These are phyloP conservation scores for Tachina fera DNA, from an alignment of 2,888 invertebrate species.

Conservation along the genomic window DNA sequence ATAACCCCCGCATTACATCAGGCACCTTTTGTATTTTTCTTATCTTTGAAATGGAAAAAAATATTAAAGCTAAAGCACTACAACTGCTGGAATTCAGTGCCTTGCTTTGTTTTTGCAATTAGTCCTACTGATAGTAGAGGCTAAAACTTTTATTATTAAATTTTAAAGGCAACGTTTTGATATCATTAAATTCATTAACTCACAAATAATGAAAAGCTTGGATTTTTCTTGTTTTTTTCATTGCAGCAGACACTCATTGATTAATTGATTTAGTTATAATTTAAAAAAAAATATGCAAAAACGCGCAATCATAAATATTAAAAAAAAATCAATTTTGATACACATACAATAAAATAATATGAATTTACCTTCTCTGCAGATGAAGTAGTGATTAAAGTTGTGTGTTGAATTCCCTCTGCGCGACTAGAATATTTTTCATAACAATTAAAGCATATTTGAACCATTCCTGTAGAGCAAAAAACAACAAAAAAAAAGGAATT, in stretches of 20 bases:
- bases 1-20: conserved; percentile 71
- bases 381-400: conserved; percentile 45
- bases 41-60: conserved; percentile 55
- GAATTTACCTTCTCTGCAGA: conserved; percentile 66
- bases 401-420: conserved; percentile 81
- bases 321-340: background rate
- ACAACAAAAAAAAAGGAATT: conserved; percentile 44
- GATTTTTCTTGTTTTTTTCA: background rate
- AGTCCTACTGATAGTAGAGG: conserved; percentile 29
- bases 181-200: conserved; percentile 1
- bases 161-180: conserved; percentile 31
- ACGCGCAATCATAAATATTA: no score
- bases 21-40: conserved; percentile 61
- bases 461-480: conserved; percentile 85
- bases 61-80: conserved; percentile 25
- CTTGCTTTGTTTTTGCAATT: conserved; percentile 20
- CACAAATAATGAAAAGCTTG: background rate
- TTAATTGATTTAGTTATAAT: background rate
- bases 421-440: conserved; percentile 88
- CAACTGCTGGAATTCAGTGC: conserved; percentile 12
- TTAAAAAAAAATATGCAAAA: background rate
- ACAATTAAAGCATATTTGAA: conserved; percentile 94
- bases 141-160: conserved; percentile 31
- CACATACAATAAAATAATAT: background rate
- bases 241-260: background rate